Base-by-base conservation (phyloP, 2,797 vertebrate species). In the Dicrostonyx torquatus region DNA sequence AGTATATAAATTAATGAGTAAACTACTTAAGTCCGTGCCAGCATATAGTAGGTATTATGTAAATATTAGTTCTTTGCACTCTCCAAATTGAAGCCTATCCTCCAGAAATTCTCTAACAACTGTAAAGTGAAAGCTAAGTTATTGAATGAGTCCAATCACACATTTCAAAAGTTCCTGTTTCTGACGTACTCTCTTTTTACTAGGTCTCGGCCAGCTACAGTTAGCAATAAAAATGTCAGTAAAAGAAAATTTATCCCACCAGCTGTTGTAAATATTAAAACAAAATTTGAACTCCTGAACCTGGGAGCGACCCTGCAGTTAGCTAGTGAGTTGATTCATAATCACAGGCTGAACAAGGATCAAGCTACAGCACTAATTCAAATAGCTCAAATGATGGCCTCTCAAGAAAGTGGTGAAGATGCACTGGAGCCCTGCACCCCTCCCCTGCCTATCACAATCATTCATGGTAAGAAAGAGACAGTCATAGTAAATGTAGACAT, bases 361-460 rank as follows among this genome's bases (percentile, higher is more conserved):
- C 98, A 99, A 95, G 98, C 98, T 0, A 11, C 93, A 0, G 98
- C 98, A 0, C 96, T 99, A 62, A 45, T 97, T 48, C 97, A 90
- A 18, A 96, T 98, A 68, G 98, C 98, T 40, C 90, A 76, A n/a
- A 98, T 98, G 98, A 98, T 98, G 97, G 85, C 95, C n/a, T 94
- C 96, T 0, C 11, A 45, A 6, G 94, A 64, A 58, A 90, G 50
- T 5, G 40, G 0, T 15, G 64, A 73, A 58, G 24, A 95, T 37
- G 68, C 0, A 0, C 45, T 86, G 12, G 94, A 94, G 17, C n/a
- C 3, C 5, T 90, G 8, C 11, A 29, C 12, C 11, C 62, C 45
- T 8, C 60, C 20, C 24, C 75, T 89, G 37, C 98, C 98, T 18
- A 97, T 99, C 97, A 98, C 98, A 4, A 87, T 99, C 88, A 97